These are phyloP conservation scores for Procavia capensis DNA, from an alignment of 2,113 vertebrate genomes.

Conservation along the genomic window DNA sequence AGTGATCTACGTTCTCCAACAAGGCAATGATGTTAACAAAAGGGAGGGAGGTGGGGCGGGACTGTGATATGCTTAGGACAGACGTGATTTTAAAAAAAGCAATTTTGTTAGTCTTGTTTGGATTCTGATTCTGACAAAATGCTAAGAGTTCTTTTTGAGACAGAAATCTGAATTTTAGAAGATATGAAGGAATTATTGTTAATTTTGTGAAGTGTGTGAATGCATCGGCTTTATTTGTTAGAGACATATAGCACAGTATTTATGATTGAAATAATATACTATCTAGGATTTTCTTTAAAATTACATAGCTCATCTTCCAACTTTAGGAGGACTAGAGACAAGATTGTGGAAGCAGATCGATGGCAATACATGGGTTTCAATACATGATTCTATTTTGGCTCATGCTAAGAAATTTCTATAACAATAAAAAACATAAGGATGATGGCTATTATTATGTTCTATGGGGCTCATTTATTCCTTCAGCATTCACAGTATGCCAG, in stretches of 20 bases:
- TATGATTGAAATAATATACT: background rate
- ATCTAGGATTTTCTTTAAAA: constrained; percentile 11
- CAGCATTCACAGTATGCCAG: too few relatives aligned
- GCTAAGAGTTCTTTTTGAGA: background rate
- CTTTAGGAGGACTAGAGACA: background rate
- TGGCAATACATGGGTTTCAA: background rate
- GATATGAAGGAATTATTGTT: background rate
- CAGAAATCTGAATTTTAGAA: constrained; percentile 18
- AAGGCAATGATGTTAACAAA: background rate
- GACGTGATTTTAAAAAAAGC: background rate
- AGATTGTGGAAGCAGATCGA: background rate
- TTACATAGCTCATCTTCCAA: background rate
- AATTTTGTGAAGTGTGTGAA: background rate
- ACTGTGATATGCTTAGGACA: background rate
- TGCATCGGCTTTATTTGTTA: background rate
- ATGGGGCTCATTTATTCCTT: background rate
- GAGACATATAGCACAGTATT: background rate
- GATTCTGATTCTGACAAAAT: background rate
- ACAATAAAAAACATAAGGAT: background rate
- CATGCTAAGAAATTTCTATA: background rate
- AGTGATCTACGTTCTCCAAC: background rate
- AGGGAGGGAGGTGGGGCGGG: background rate
- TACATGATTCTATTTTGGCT: background rate
- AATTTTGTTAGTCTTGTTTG: background rate
- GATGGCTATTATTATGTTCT: background rate